Base-by-base conservation (phyloP, 2,797 vertebrate genomes). In the Microchirus variegatus region DNA sequence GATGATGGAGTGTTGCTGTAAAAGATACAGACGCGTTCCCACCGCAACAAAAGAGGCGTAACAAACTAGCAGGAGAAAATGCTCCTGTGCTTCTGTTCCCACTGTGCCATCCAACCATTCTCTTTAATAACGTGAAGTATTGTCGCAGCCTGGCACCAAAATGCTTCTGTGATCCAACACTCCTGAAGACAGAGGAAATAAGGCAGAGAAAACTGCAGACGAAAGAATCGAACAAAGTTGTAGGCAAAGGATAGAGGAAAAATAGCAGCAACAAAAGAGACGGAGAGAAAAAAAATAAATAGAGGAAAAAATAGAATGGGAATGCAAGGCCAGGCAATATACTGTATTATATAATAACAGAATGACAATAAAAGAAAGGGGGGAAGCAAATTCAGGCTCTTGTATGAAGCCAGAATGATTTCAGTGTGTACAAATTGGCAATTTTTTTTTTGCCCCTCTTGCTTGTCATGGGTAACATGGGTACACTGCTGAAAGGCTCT, bases 51-150 rank as follows among this genome's bases (percentile, higher is more conserved):
- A 85, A 73, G 11, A 78, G 59, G 47, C 57, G 68, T 12, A 53
- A 57, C 62, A 72, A 84, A 86, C 70, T 48, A 66, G 63, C 60
- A 44, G 53, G 47, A 67, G 59, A 55, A 70, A 66, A 68, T 53
- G 44, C 62, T 75, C 61, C 65, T 46, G 60, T 26, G 51, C 67
- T 61, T 67, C 72, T 12, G 12, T 15, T 77, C 81, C 75, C 68
- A 68, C 69, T 67, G 77, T 49, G 77, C 76, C 74, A 0, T 63
- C 78, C 70, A 87, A 77, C 67, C 52, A 74, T 77, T 80, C 79
- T 81, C 80, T 87, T 87, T 85, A 84, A 84, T 84, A 83, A 83
- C 59, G 67, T 82, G 77, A 85, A 87, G 80, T 63, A 79, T 75
- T 77, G 83, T 77, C 68, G 60, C 77, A 74, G 76, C 19, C 80